phyloP scores from a whole-genome alignment of 2,888 invertebrate species.

The Eupithecia subfuscata region DNA sequence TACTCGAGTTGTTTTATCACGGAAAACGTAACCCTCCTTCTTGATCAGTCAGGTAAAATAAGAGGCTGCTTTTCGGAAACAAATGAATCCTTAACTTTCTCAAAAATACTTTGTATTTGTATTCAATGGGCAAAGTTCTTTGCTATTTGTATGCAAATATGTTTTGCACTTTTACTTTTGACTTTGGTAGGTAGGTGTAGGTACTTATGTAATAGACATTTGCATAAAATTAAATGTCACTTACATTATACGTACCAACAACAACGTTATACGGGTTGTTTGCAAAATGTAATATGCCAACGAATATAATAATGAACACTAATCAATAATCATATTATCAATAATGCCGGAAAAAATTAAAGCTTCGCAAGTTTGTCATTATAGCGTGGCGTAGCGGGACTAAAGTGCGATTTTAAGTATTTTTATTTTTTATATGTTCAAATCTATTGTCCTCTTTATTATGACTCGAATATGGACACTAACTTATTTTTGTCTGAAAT shows the following conservation, averaged over 20 bases:
- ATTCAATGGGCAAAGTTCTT: neutral
- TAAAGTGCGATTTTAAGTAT: too few relatives aligned
- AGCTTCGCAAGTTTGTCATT: too few relatives aligned
- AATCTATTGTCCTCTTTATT: too few relatives aligned
- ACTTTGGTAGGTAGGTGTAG: neutral
- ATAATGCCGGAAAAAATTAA: too few relatives aligned
- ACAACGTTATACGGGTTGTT: too few relatives aligned
- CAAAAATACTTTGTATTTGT: neutral
- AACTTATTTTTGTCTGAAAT: too few relatives aligned
- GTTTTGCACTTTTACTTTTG: conserved; percentile 11
- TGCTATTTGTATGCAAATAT: conserved; percentile 11
- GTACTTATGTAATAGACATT: neutral
- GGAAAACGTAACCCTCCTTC: neutral
- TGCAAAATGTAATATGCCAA: too few relatives aligned
- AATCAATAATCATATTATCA: too few relatives aligned
- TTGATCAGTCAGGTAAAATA: neutral
- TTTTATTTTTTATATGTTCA: too few relatives aligned
- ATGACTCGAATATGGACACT: too few relatives aligned
- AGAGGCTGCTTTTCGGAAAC: neutral
- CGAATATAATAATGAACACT: too few relatives aligned
- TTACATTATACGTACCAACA: neutral
- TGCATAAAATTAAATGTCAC: neutral
- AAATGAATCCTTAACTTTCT: conserved; percentile 11
- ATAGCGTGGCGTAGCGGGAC: too few relatives aligned
- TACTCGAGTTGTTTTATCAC: neutral